Evolutionary conservation across 2,113 vertebrate species (phyloP).

Genomic region (Callocephalon fimbriatum): DNA sequence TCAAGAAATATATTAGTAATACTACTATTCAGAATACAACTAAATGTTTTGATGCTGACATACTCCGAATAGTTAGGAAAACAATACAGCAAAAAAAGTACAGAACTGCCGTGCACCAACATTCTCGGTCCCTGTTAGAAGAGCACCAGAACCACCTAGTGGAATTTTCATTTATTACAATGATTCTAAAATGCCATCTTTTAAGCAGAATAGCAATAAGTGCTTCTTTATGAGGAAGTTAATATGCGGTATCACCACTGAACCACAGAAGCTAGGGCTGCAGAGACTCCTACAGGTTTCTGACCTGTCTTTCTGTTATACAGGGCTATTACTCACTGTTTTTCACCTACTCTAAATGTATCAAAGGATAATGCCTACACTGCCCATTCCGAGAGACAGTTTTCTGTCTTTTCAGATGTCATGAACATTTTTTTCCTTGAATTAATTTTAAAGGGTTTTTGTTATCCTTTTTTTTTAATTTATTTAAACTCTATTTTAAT

Average conservation of each 20-base stretch:
- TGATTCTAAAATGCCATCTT: not conserved
- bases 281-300: not conserved
- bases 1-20: not conserved
- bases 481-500: not conserved
- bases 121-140: conserved; percentile 1
- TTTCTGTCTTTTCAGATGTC: not conserved
- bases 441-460: not conserved
- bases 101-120: not conserved
- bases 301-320: not conserved
- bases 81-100: not conserved
- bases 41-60: not conserved
- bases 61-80: not conserved
- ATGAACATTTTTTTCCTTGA: not conserved
- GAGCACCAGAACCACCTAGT: conserved; percentile 80
- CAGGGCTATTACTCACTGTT: not conserved
- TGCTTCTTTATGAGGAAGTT: not conserved
- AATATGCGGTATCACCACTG: not conserved
- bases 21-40: not conserved
- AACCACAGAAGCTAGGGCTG: not conserved
- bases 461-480: not conserved
- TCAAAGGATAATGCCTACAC: not conserved
- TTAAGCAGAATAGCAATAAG: not conserved
- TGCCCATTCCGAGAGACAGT: not conserved
- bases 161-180: conserved; percentile 72
- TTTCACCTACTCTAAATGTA: not conserved